phyloP scores from a whole-genome alignment of 2,797 vertebrate species.

The Typhlichthys eigenmanni region DNA sequence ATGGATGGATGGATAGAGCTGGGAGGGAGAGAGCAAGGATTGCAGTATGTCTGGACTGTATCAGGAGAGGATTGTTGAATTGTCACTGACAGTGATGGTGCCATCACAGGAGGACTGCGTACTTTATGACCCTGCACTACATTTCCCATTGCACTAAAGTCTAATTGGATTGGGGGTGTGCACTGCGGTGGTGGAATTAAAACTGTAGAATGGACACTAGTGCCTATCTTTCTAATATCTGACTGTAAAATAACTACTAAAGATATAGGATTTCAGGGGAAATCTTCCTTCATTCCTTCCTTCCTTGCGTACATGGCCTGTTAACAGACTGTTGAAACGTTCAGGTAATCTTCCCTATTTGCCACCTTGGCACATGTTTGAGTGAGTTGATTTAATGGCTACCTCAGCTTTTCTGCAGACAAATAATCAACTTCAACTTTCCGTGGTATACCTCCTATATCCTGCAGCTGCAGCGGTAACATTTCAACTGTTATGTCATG shows the following conservation, averaged over 20 bases:
- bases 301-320: neutral
- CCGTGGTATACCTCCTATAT: conserved; percentile 6
- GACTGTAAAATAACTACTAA: no score
- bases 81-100: conserved; percentile 14
- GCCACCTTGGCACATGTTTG: conserved; percentile 8
- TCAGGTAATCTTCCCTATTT: conserved; percentile 37
- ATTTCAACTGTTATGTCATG: conserved; percentile 3
- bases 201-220: conserved; percentile 28
- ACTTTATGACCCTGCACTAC: conserved; percentile 46
- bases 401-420: conserved; percentile 13
- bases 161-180: conserved; percentile 61
- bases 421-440: conserved; percentile 25
- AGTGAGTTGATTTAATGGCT: conserved; percentile 11
- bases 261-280: no score
- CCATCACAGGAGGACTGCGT: conserved; percentile 29
- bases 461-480: neutral
- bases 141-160: conserved; percentile 46
- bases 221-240: neutral
- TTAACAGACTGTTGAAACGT: conserved; percentile 47
- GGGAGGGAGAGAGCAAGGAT: neutral
- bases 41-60: conserved; percentile 20
- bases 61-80: conserved; percentile 11
- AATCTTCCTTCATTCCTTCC: no score
- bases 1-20: neutral
- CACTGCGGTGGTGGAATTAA: conserved; percentile 57